phyloP scores from a whole-genome alignment of 2,888 invertebrate species.

The Rotaria sp. region DNA sequence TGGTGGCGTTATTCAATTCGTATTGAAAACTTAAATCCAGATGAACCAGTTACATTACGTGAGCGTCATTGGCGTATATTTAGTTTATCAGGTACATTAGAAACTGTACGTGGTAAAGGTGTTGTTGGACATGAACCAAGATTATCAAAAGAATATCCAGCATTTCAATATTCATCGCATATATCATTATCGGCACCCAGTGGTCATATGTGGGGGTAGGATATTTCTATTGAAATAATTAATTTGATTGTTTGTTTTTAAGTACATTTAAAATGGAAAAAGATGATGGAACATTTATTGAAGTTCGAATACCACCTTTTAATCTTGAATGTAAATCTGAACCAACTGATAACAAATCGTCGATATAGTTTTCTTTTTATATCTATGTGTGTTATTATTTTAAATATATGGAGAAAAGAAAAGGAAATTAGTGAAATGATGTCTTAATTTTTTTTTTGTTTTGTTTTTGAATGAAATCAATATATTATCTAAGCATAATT shows the following conservation, averaged over 20 bases:
- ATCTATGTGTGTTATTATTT: neutral
- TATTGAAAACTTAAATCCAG: slow-evolving; percentile 71
- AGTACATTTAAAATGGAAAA: slow-evolving; percentile 90
- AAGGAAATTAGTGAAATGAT: neutral
- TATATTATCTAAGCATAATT: neutral
- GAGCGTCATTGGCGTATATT: slow-evolving; percentile 98
- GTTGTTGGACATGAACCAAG: slow-evolving; percentile 93
- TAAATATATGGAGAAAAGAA: neutral
- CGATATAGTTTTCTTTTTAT: neutral
- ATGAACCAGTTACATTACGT: slow-evolving; percentile 75
- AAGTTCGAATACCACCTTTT: slow-evolving; percentile 93
- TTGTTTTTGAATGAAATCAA: neutral
- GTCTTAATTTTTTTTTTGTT: neutral
- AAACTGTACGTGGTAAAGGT: slow-evolving; percentile 80
- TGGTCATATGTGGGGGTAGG: slow-evolving; percentile 81
- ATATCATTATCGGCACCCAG: slow-evolving; percentile 91
- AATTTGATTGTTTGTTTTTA: slow-evolving; percentile 43
- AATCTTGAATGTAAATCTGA: slow-evolving; percentile 77
- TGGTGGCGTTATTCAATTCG: slow-evolving; percentile 96
- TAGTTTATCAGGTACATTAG: slow-evolving; percentile 73
- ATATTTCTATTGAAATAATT: neutral
- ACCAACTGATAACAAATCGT: neutral
- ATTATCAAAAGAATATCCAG: slow-evolving; percentile 75
- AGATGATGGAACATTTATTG: slow-evolving; percentile 90
- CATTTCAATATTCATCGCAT: slow-evolving; percentile 95